Percentiles rank a stretch among this genome's conserved stretches.
These are phyloP conservation scores for Pelosia muscerda DNA, from an alignment of 2,888 invertebrate genomes.

Conservation along the genomic window DNA sequence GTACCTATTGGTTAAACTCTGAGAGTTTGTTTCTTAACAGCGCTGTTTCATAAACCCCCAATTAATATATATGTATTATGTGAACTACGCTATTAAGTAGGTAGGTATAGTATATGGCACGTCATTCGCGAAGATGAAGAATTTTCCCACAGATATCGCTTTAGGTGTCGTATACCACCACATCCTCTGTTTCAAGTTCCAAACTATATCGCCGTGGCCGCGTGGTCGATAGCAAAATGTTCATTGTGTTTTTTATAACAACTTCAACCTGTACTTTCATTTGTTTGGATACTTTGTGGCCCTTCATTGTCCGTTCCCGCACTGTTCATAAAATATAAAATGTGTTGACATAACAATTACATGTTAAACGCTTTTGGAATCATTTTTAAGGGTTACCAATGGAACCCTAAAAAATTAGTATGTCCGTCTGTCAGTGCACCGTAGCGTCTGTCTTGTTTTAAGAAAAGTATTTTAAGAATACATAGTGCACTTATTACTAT, in stretches of 20 bases:
- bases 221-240: background rate
- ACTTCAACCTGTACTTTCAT: background rate
- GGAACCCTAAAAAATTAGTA: too few relatives aligned
- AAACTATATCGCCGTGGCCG: conserved; percentile 8
- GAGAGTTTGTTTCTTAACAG: background rate
- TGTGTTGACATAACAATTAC: background rate
- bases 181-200: conserved; percentile 23
- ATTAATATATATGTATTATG: background rate
- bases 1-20: too few relatives aligned
- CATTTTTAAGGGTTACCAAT: background rate
- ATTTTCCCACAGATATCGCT: conserved; percentile 21
- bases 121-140: background rate
- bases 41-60: background rate
- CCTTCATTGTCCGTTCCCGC: background rate
- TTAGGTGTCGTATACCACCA: conserved; percentile 20
- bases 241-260: background rate
- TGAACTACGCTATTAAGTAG: background rate
- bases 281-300: background rate
- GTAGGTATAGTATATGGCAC: too few relatives aligned
- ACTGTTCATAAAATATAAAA: background rate
- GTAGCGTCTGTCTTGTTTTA: too few relatives aligned
- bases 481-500: too few relatives aligned
- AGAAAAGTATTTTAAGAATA: too few relatives aligned
- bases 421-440: too few relatives aligned
- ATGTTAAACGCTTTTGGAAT: background rate